Conservation (phyloP, 2,888 invertebrate species). For the Agrotis segetum region DNA sequence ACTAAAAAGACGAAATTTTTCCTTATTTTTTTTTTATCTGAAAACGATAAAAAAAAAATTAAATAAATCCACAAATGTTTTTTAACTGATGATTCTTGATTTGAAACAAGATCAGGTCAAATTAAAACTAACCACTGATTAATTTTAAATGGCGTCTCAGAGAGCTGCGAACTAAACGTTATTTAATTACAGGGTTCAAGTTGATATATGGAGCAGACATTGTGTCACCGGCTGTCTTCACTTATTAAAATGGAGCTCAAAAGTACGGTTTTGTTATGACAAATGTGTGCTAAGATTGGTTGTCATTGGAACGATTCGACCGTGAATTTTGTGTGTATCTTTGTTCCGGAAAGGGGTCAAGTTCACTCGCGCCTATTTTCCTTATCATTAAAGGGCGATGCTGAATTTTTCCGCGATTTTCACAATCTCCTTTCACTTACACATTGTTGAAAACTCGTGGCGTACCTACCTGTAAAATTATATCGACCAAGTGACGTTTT, state of each 20-base stretch:
- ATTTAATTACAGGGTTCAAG: conserved; percentile 49
- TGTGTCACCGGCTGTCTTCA: conserved; percentile 31
- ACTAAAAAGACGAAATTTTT: too few relatives aligned
- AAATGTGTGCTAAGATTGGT: conserved; percentile 40
- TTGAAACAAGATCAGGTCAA: background rate
- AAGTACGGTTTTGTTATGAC: conserved; percentile 29
- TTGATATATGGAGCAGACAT: conserved; percentile 43
- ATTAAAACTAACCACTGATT: background rate
- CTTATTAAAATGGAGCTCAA: conserved; percentile 21
- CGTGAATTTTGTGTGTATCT: conserved; percentile 29
- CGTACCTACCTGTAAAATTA: too few relatives aligned
- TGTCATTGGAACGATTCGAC: conserved; percentile 24
- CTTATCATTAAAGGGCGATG: background rate
- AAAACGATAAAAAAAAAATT: too few relatives aligned
- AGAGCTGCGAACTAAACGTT: conserved; percentile 22
- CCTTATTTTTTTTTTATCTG: too few relatives aligned
- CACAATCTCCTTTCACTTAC: background rate
- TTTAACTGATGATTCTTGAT: too few relatives aligned
- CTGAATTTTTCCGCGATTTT: background rate
- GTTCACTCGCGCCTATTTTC: conserved; percentile 28
- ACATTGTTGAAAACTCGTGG: too few relatives aligned
- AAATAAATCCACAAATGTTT: too few relatives aligned
- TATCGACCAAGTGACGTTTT: too few relatives aligned
- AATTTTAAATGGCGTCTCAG: background rate
- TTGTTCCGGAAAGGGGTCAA: conserved; percentile 26